Evolutionary conservation across 2,113 vertebrate species (phyloP), one percentile per base, ranked within the genome.

Genomic region (Apistogramma diplotaenia): DNA sequence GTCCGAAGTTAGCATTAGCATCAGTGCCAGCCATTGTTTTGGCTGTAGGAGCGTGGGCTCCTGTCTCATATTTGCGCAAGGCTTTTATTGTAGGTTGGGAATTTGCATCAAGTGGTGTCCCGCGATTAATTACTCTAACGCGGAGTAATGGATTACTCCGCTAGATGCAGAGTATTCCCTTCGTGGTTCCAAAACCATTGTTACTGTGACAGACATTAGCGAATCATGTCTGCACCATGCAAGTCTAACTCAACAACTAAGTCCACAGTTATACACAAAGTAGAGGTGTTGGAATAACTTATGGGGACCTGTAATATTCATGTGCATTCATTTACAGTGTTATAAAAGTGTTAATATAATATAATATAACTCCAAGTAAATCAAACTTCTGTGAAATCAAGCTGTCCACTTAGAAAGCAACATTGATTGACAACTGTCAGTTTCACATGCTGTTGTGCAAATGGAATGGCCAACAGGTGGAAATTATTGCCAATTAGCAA

Each of bases 1-100:
- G 40, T 55, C 18, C 16, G 23, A 76, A 78, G 79, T 81, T 89
- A 92, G 87, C 91, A 54, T 88, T 83, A 84, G 85, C 82, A 5
- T 9, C 2, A 1, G 23, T 51, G 80, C 84, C 85, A 89, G 62
- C 85, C 25, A 76, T 80, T 84, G 84, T 85, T 82, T 65, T 76
- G 76, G 18, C 11, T 46, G 59, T 25, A 16, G 1, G 8, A 25
- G n/a, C n/a, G 27, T 31, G 29, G 43, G 65, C 16, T 40, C 29
- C 29, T 43, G 7, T 5, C 18, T 65, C 4, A 35, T 54, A 16
- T 23, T 12, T 1, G 51, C n/a, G 23, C 2, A 1, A 51, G n/a
- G 16, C 10, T 65, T 1, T 31, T 8, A 37, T 43, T 56, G 3
- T 21, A 19, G 5, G 8, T 10, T n/a, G 7, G 23, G n/a, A 51